These are phyloP conservation scores for Trichonephila inaurata DNA, from an alignment of 1,140 invertebrate genomes.

Conservation along the genomic window DNA sequence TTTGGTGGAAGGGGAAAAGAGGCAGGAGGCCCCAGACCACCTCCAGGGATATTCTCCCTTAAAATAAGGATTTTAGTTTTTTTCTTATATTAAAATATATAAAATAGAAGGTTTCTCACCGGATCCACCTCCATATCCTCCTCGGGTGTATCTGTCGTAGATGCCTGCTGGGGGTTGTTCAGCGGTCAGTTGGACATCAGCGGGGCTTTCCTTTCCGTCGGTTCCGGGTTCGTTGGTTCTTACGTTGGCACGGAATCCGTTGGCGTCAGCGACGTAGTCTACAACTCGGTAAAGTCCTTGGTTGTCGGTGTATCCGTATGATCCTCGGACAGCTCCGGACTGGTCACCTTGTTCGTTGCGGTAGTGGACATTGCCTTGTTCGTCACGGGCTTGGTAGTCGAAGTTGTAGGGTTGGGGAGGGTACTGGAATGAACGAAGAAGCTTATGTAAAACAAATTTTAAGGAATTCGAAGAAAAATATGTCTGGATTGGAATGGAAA, in stretches of 20 bases:
- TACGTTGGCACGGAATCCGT: conserved; percentile 73
- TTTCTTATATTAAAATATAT: not conserved
- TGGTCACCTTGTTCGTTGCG: conserved; percentile 87
- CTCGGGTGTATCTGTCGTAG: conserved; percentile 60
- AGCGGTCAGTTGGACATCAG: conserved; percentile 73
- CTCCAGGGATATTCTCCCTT: too few relatives aligned
- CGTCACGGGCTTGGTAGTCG: conserved; percentile 70
- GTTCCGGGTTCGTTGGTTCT: conserved; percentile 75
- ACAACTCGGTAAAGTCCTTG: conserved; percentile 90
- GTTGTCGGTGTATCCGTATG: conserved; percentile 90
- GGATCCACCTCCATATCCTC: conserved; percentile 48
- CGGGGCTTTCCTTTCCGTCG: conserved; percentile 80
- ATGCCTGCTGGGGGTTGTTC: conserved; percentile 70
- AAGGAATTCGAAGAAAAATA: not conserved
- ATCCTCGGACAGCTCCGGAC: conserved; percentile 90
- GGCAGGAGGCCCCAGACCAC: too few relatives aligned
- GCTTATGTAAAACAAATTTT: not conserved
- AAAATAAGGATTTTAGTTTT: not conserved
- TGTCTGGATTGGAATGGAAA: not conserved
- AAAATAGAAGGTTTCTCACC: conserved; percentile 10
- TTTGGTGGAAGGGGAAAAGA: too few relatives aligned
- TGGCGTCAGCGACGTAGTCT: conserved; percentile 74
- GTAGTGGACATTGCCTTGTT: conserved; percentile 72
- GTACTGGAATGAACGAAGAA: not conserved
- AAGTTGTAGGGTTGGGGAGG: conserved; percentile 72